These are phyloP conservation scores for Mythimna lalbum DNA, from an alignment of 2,888 invertebrate species.

Conservation along the genomic window DNA sequence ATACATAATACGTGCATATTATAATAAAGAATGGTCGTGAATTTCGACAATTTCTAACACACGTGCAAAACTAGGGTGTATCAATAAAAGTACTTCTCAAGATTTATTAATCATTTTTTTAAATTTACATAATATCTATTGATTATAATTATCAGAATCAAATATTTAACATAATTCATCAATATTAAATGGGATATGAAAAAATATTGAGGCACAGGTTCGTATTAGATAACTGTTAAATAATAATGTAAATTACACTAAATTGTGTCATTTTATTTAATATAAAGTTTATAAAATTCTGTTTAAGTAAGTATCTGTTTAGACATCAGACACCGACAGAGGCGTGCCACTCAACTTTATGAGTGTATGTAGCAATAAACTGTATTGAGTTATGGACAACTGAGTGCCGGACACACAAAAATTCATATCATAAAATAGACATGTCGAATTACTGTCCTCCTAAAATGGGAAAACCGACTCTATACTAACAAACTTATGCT, in stretches of 20 bases:
- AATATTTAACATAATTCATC: constrained; percentile 40
- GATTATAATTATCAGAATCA: constrained; percentile 48
- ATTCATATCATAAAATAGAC: constrained; percentile 83
- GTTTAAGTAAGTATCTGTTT: constrained; percentile 72
- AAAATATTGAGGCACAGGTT: constrained; percentile 9
- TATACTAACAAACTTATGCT: constrained; percentile 79
- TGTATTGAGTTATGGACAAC: constrained; percentile 77
- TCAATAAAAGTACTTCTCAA: not conserved
- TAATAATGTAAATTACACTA: constrained; percentile 47
- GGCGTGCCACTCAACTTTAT: constrained; percentile 81
- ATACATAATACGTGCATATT: too few relatives aligned
- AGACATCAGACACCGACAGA: constrained; percentile 75
- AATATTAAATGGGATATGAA: constrained; percentile 24
- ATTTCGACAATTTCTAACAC: too few relatives aligned
- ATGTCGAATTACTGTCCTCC: constrained; percentile 80
- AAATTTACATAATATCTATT: constrained; percentile 34
- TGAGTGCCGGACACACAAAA: constrained; percentile 74
- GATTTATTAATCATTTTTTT: constrained; percentile 10
- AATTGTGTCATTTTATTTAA: constrained; percentile 62
- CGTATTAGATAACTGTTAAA: constrained; percentile 35
- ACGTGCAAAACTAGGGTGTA: too few relatives aligned
- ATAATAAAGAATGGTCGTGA: too few relatives aligned
- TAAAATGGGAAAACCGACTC: constrained; percentile 81
- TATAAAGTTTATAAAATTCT: constrained; percentile 56
- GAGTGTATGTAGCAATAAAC: constrained; percentile 79